phyloP scores from a whole-genome alignment of 2,888 invertebrate genomes.

The Timema cristinae region DNA sequence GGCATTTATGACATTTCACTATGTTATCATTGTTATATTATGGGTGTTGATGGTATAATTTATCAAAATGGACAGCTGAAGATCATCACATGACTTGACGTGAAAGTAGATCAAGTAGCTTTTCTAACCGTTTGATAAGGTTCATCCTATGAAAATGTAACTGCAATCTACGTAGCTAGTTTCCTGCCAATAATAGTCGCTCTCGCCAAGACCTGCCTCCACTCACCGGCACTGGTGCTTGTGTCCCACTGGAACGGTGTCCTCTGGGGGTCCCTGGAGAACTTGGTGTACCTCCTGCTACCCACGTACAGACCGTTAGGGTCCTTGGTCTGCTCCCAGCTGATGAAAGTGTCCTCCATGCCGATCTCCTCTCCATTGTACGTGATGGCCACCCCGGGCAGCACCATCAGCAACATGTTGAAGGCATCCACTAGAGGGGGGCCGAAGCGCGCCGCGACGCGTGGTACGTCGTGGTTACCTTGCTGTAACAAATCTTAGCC shows the following conservation, averaged over 20 bases:
- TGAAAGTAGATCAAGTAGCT: no score
- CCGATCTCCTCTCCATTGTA: slow-evolving; percentile 86
- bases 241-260: slow-evolving; percentile 79
- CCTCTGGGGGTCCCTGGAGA: slow-evolving; percentile 68
- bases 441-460: slow-evolving; percentile 61
- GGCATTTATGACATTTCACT: no score
- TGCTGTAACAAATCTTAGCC: slow-evolving; percentile 35
- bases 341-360: slow-evolving; percentile 56
- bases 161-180: no score
- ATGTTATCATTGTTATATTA: no score
- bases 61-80: no score
- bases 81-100: no score
- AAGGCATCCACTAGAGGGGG: slow-evolving; percentile 61
- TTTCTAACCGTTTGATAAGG: no score
- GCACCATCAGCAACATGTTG: slow-evolving; percentile 62
- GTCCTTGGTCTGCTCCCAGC: slow-evolving; percentile 52
- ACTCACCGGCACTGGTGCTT: slow-evolving; percentile 54
- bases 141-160: no score
- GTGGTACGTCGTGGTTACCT: slow-evolving; percentile 65
- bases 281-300: slow-evolving; percentile 52
- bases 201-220: no score
- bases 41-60: no score
- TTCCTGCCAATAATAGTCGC: no score
- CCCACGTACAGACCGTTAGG: slow-evolving; percentile 56
- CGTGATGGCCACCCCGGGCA: slow-evolving; percentile 80